Evolutionary conservation across 2,888 invertebrate genomes (phyloP), one percentile per base, ranked within the genome.

Genomic region (Polydrusus tereticollis): DNA sequence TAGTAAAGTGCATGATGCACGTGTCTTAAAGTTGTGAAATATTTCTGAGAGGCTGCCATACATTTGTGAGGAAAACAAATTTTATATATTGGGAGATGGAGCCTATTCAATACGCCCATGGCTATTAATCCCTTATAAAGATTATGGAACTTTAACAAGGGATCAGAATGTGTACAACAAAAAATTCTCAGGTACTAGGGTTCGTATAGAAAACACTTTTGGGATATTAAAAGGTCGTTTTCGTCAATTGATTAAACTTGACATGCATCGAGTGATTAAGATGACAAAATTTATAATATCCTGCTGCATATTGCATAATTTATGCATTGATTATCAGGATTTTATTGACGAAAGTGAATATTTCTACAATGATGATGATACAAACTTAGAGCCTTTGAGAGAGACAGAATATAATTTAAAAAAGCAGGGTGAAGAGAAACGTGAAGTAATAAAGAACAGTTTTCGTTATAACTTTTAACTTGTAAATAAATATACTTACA

Each of bases 141-240:
- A 81, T 55, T 77, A 75, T 74, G 82, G 79, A 5, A 77, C 75
- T 36, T 71, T 83, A 21, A 79, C 76, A 6, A 47, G 72, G 23
- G 64, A 65, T 1, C 72, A 83, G 74, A 78, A 45, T 50, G 60
- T 58, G 18, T 83, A 70, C 59, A 83, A 83, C 66, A 67, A 76
- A 60, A 80, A 74, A 38, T 77, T 81, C 47, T 73, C 68, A 52
- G 72, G 72, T 58, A 78, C 79, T 5, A 58, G 81, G 38, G 79
- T 82, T 1, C 68, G 76, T 58, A 82, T 83, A 16, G 82, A 82
- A 78, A 82, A 83, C 67, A 58, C 80, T 6, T 83, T 83, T 73
- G 80, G 79, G 16, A 55, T 80, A 14, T 63, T 80, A 14, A 81
- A 80, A 16, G 41, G 41, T 6, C 33, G 59, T 18, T 59, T 38